Base-by-base conservation (phyloP, 2,888 invertebrate genomes). In the Pollenia amentaria region DNA sequence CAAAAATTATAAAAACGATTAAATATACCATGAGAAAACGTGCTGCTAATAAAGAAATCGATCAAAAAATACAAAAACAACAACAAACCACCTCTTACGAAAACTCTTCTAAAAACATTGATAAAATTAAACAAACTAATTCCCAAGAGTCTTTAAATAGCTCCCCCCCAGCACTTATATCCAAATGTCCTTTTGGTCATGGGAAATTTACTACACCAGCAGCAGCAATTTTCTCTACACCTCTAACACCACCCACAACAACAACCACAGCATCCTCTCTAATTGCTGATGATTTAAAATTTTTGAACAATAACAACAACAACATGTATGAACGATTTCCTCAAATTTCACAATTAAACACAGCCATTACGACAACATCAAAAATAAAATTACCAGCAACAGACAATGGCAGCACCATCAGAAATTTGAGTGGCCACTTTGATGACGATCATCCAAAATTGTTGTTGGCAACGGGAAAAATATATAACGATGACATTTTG, bases 1-100 rank as follows among this genome's bases (percentile, higher is more conserved):
- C 90, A 16, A 93, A 93, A 89, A 90, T 93, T 51, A 90, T 93
- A 40, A 91, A 90, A 88, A 91, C 91, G 46, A 91, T 93, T 38
- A 90, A 91, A 87, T 89, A 91, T 69, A 92, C 92, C 44, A 89
- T 93, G 79, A 89, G 89, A 82, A 92, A 93, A 86, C 91, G 92
- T 46, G 90, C 88, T 9, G 89, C 83, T 40, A 88, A 87, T 44
- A 69, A 51, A 65, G 77, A 62, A 29, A 29, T 48, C 11, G 46
- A 48, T 40, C 53, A 65, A 72, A 60, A 78, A 88, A 11, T 51
- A 16, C 44, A 44, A 48, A 73, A 46, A 51, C 76, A 55, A 18
- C 64, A 46, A 53, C 57, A 72, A 72, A 64, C 21, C 10, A 57
- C 3, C 3, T 55, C 21, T 16, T 2, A 72, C 57, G 40, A 70